Evolutionary conservation across 92 coral and sea anemone species (phyloP), one percentile per base, ranked within the genome.

Genomic region (Pocillopora grandis): DNA sequence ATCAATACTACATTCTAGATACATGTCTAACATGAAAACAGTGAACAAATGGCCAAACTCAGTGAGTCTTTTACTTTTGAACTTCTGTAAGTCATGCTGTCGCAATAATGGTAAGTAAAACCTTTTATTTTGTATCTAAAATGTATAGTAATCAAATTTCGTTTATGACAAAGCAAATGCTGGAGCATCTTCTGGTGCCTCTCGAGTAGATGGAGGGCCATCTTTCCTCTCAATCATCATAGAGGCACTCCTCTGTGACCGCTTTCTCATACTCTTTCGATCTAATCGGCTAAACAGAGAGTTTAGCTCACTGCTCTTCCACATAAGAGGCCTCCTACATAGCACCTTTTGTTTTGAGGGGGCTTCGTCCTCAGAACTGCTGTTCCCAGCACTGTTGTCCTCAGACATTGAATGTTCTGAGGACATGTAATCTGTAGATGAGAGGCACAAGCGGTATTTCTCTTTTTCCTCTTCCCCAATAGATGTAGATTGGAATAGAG

Each of bases 171-270:
- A 42, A 23, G 88, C 84, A 70, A 69, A 78, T 57, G 58, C 74
- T 67, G 84, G 79, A 78, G 82, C 80, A 70, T 85, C 89, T 48
- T 86, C 89, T 79, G 89, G 76, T 79, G 89, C 89, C 78, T 68
- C 73, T 20, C 89, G 65, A 61, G 73, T 49, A 35, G 85, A 86
- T 62, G 89, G 20, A 59, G 89, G 89, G 78, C 89, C 89, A 71
- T 62, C 72, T 61, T 37, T 79, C 12, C 89, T 13, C 14, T 86
- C 72, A 8, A 86, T 77, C 10, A 64, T 67, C 89, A 86, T 86
- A 58, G 79, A 49, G 0, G 72, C 74, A 14, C 80, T 61, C 17
- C 62, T 20, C 72, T 78, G 89, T 70, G 84, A 77, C 20, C 33
- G 84, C 33, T 62, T 71, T 62, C 76, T 42, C 10, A 63, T 62